Evolutionary conservation across 2,113 vertebrate species (phyloP).

Genomic region (Cygnus atratus): DNA sequence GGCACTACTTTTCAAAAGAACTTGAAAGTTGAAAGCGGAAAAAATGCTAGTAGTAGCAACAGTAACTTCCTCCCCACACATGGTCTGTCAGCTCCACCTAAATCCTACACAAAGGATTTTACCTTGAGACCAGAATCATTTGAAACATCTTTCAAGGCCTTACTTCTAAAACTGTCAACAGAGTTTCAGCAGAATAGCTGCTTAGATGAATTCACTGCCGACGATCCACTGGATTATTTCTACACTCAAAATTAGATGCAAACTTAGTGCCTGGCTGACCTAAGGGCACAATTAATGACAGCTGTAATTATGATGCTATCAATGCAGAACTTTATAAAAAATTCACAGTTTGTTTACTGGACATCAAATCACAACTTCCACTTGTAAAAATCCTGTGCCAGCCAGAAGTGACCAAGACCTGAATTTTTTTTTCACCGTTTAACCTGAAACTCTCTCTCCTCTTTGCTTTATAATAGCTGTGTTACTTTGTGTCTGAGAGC

Average conservation of each 20-base stretch:
- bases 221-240: neutral
- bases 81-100: neutral
- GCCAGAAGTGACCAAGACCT: neutral
- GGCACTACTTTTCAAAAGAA: neutral
- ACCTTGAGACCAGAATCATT: neutral
- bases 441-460: neutral
- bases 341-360: neutral
- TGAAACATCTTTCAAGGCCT: neutral
- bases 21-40: neutral
- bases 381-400: neutral
- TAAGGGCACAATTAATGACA: constrained; percentile 38
- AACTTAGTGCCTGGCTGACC: neutral
- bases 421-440: neutral
- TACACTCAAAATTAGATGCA: neutral
- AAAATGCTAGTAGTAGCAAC: neutral
- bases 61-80: neutral
- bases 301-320: constrained; percentile 22
- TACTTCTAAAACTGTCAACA: neutral
- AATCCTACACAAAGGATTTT: neutral
- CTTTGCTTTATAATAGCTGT: neutral
- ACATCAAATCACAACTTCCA: neutral
- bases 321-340: neutral
- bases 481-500: neutral
- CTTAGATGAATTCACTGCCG: neutral
- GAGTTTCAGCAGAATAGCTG: neutral